A percentile compares a stretch with the other conserved stretches of the same genome.
Conservation (phyloP, 2,797 vertebrate species). For the Spinibarbus caldwelli region DNA sequence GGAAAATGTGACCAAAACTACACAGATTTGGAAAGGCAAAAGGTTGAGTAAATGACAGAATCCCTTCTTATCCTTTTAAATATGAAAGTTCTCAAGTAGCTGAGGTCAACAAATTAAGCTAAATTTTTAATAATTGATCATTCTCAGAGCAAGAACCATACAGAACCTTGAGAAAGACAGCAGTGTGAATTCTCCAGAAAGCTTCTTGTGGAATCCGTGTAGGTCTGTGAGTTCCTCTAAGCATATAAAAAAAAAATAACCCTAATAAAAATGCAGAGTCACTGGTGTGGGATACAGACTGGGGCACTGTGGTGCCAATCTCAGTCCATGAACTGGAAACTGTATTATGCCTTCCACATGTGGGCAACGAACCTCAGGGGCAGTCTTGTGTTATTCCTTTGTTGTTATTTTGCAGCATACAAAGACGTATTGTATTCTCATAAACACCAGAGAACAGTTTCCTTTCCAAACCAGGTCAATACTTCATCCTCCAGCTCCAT, state of each 20-base stretch:
- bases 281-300: conserved; percentile 15
- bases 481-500: conserved; percentile 1
- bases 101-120: not conserved
- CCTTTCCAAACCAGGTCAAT: conserved; percentile 33
- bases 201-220: not conserved
- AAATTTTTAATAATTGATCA: not conserved
- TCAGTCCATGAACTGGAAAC: conserved; percentile 43
- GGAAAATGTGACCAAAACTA: not conserved
- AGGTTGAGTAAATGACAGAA: not conserved
- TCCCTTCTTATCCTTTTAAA: not conserved
- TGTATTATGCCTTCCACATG: conserved; percentile 13
- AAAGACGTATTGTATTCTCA: conserved; percentile 32
- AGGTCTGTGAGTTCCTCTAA: not conserved
- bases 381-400: conserved; percentile 7
- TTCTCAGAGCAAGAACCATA: not conserved
- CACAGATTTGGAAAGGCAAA: not conserved
- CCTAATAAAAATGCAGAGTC: conserved; percentile 4
- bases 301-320: conserved; percentile 25
- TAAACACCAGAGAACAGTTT: conserved; percentile 21
- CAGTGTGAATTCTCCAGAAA: not conserved
- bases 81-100: not conserved
- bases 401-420: conserved; percentile 23
- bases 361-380: not conserved
- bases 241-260: conserved; percentile 23
- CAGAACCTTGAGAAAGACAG: conserved; percentile 5